Conservation (phyloP, 2,888 invertebrate genomes). For the Bibio marci region DNA sequence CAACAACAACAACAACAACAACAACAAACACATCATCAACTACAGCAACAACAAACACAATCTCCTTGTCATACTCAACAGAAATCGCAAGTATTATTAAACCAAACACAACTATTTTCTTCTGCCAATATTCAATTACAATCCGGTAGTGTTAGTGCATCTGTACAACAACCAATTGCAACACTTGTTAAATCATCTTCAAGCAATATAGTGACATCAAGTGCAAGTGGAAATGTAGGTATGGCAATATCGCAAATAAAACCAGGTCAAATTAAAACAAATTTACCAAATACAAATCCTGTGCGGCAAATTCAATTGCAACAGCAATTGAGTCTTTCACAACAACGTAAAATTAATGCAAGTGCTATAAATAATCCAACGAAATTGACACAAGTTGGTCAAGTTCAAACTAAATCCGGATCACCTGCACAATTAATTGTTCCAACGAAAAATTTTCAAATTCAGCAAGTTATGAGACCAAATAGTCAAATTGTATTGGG, state of each 20-base stretch:
- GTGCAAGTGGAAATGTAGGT: constrained; percentile 21
- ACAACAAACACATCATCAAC: constrained; percentile 12
- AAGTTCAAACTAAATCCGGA: constrained; percentile 12
- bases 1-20: too few species aligned
- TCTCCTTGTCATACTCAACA: constrained; percentile 18
- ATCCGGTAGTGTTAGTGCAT: constrained; percentile 10
- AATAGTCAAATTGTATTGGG: constrained; percentile 19
- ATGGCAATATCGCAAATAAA: constrained; percentile 28
- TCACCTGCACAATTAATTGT: constrained; percentile 54
- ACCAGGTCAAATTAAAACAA: constrained; percentile 30
- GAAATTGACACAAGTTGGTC: constrained; percentile 17
- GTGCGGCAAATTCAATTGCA: constrained; percentile 46
- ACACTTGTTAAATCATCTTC: constrained; percentile 24
- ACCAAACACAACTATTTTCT: constrained; percentile 40
- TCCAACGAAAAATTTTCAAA: constrained; percentile 34
- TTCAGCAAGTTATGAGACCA: constrained; percentile 53
- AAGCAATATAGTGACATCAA: constrained; percentile 31
- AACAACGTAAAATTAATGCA: constrained; percentile 32
- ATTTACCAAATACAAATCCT: constrained; percentile 43
- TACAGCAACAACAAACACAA: too few species aligned
- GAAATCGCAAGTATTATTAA: constrained; percentile 29
- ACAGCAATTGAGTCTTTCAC: constrained; percentile 31
- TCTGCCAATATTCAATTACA: constrained; percentile 32
- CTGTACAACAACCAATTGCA: constrained; percentile 19
- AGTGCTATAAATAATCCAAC: not conserved